Conservation (phyloP, 2,888 invertebrate species). For the Altica lythri region DNA sequence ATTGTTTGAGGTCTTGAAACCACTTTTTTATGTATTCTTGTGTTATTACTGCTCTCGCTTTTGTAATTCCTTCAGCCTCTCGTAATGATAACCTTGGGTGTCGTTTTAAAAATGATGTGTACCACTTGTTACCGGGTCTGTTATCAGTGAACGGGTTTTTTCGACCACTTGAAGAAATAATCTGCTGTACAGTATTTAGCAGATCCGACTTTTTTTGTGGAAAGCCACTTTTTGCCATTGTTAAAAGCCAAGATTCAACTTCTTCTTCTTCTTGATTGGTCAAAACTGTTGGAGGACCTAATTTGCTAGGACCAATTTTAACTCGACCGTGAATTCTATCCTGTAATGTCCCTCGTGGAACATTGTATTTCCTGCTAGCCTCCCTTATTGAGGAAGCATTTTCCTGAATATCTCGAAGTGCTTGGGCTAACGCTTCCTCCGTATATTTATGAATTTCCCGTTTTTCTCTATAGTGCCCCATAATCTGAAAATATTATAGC, state of each 20-base stretch:
- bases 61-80: conserved; percentile 6
- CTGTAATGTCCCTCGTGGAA: conserved; percentile 27
- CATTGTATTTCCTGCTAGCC: conserved; percentile 23
- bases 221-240: conserved; percentile 12
- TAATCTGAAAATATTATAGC: not conserved
- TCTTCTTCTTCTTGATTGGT: conserved; percentile 14
- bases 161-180: not conserved
- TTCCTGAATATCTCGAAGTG: conserved; percentile 21
- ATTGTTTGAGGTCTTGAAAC: conserved; percentile 17
- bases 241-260: conserved; percentile 4
- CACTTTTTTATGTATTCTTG: conserved; percentile 1
- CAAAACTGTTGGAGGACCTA: conserved; percentile 18
- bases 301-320: conserved; percentile 11
- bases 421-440: conserved; percentile 19
- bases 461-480: not conserved
- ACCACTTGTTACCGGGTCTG: conserved; percentile 12
- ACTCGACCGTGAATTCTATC: conserved; percentile 16
- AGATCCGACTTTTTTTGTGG: conserved; percentile 12
- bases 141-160: conserved; percentile 7
- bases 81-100: conserved; percentile 5
- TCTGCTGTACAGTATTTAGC: conserved; percentile 15
- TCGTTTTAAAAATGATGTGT: conserved; percentile 6
- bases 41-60: not conserved
- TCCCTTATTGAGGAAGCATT: conserved; percentile 23
- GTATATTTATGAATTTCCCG: conserved; percentile 12